These are phyloP conservation scores for Chaetura pelagica DNA, from an alignment of 2,113 vertebrate genomes.

Conservation along the genomic window DNA sequence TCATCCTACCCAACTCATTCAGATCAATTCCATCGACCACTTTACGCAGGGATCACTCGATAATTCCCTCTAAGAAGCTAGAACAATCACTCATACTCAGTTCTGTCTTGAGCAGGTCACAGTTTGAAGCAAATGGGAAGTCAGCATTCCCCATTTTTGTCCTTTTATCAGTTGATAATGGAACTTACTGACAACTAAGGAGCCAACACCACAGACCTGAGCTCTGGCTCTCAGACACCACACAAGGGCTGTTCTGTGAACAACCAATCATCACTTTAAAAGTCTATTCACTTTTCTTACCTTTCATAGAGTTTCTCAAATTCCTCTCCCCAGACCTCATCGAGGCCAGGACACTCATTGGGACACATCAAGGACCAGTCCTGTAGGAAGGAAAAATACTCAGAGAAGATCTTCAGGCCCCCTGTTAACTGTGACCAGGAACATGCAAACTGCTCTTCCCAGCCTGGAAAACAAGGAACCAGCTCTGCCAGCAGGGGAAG, in stretches of 20 bases:
- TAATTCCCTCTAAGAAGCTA: background rate
- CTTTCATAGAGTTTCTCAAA: constrained; percentile 94
- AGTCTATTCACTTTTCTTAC: constrained; percentile 58
- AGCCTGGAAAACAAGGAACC: background rate
- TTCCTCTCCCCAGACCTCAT: constrained; percentile 95
- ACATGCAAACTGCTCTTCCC: background rate
- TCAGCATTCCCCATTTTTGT: background rate
- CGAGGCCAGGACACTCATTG: constrained; percentile 90
- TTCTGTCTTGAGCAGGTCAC: background rate
- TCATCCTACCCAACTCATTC: fast-evolving
- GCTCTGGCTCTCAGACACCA: background rate
- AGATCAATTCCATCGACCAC: fast-evolving
- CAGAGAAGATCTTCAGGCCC: background rate
- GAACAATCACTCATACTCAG: background rate
- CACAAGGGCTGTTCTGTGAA: background rate
- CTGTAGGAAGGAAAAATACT: constrained; percentile 63
- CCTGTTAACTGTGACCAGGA: background rate
- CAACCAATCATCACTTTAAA: background rate
- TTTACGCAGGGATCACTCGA: fast-evolving
- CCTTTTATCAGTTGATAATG: fast-evolving
- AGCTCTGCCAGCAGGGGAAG: background rate
- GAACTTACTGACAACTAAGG: background rate
- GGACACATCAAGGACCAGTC: constrained; percentile 99
- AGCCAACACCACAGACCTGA: background rate
- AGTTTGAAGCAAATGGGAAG: background rate